These are phyloP conservation scores for Falco rusticolus DNA, from an alignment of 2,797 vertebrate species.

Conservation along the genomic window DNA sequence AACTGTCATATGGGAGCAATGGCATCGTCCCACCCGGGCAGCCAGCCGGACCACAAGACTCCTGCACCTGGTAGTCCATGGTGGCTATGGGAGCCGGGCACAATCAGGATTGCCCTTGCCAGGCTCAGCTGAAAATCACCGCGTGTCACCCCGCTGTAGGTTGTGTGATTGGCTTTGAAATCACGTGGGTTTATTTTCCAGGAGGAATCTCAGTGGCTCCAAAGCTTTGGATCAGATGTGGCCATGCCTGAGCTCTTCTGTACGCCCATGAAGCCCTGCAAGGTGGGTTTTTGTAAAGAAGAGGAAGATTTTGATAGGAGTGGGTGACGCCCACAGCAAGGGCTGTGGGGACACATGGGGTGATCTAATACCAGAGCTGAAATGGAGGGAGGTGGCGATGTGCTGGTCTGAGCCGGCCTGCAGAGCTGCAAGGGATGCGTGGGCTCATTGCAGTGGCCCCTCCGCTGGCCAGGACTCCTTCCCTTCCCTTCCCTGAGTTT, in stretches of 20 bases:
- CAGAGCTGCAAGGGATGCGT: neutral
- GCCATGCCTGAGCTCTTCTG: neutral
- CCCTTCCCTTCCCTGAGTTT: neutral
- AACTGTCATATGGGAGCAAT: constrained; percentile 2
- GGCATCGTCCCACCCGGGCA: neutral
- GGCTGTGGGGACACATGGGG: neutral
- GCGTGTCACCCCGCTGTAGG: rapidly evolving
- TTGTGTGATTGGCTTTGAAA: rapidly evolving
- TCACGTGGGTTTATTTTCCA: neutral
- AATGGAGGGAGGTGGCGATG: neutral
- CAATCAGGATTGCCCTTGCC: neutral
- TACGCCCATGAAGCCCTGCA: rapidly evolving
- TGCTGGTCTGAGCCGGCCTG: neutral
- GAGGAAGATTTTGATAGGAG: neutral
- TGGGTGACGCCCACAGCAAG: neutral
- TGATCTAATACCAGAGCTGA: neutral
- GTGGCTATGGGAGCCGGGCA: neutral
- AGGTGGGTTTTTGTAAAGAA: neutral
- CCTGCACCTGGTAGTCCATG: neutral
- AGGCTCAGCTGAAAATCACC: neutral
- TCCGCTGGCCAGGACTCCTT: neutral
- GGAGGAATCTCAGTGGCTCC: neutral
- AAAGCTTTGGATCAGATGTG: neutral
- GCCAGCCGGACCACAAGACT: neutral
- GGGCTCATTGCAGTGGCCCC: neutral